Base-by-base conservation (phyloP, 1,140 invertebrate genomes). In the Pollicipes pollicipes region DNA sequence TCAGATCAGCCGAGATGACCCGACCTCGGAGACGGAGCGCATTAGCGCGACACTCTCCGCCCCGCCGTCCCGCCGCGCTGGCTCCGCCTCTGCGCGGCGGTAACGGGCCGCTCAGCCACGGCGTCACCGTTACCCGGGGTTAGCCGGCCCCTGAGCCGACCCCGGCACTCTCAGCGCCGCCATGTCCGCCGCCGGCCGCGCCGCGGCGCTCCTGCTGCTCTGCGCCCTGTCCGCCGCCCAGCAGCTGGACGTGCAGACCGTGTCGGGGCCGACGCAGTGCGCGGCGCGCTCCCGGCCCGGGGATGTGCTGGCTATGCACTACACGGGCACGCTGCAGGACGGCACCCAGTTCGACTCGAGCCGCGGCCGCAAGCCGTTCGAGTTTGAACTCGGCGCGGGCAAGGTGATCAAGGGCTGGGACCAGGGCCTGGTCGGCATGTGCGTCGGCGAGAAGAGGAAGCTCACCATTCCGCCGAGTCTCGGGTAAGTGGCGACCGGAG, bases 271-370 rank as follows among this genome's bases (percentile, higher is more conserved):
- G 2, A 90, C 93, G 76, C 83, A 85, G 67, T 95, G 93, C 83
- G 85, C 87, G 3, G 81, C 83, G 74, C 90, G 89, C 78, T 86
- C 89, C n/a, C 92, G 93, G 79, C 86, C 85, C 72, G 89, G 90
- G 35, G 91, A 95, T 80, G 88, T 89, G 83, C 85, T 96, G 45
- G 90, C 90, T 68, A 95, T 96, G 92, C 93, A 96, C 79, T 96
- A 96, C 78, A 91, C 88, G 45, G 93, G 93, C 74, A 93, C 89
- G 29, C 83, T 95, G 64, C 82, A 84, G 73, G 89, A 95, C 80
- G 92, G 91, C 70, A 91, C 86, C 76, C 91, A 94, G 81, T 96
- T 96, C 78, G 92, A 96, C 79, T 94, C 91, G 75, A 95, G 91
- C 90, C 94, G 78, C 71, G 76, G 80, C n/a, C 75, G 76, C 45